Conservation (phyloP, 2,888 invertebrate species). For the Caenorhabditis afra region DNA sequence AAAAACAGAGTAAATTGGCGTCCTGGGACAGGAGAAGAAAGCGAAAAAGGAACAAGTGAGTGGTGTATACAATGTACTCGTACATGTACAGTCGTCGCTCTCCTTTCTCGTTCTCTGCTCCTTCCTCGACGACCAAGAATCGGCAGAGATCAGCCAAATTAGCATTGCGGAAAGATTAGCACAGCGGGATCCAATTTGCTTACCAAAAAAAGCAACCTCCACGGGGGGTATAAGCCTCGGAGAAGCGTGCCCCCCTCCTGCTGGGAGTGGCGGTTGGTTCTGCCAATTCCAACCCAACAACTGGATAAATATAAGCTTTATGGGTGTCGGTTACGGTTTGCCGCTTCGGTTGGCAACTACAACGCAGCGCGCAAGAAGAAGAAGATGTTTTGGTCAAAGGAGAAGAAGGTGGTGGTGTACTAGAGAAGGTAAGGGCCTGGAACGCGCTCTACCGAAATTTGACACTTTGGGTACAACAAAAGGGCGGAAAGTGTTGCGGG, state of each 20-base stretch:
- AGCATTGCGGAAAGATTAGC: constrained; percentile 49
- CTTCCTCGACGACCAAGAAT: constrained; percentile 1
- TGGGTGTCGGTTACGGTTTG: constrained; percentile 58
- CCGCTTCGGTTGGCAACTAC: constrained; percentile 50
- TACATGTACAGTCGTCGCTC: not conserved
- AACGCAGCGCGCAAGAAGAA: not conserved
- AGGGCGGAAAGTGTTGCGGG: constrained; percentile 25
- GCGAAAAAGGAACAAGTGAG: not conserved
- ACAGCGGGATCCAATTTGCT: constrained; percentile 48
- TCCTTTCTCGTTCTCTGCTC: not conserved
- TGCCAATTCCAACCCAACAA: not conserved
- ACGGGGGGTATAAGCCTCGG: constrained; percentile 49
- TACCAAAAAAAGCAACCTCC: constrained; percentile 10
- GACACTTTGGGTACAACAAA: constrained; percentile 43
- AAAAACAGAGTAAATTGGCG: not conserved
- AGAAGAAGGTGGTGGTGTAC: constrained; percentile 14
- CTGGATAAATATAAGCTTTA: constrained; percentile 35
- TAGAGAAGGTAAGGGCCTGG: constrained; percentile 57
- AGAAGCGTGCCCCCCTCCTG: not conserved
- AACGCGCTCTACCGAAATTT: constrained; percentile 40
- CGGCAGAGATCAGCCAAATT: constrained; percentile 23
- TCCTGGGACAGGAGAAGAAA: not conserved
- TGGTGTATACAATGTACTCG: constrained; percentile 8
- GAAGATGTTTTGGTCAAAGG: constrained; percentile 45
- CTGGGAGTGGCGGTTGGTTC: no score